Evolutionary conservation across 2,113 vertebrate genomes (phyloP).

Genomic region (Atherinomorus stipes): DNA sequence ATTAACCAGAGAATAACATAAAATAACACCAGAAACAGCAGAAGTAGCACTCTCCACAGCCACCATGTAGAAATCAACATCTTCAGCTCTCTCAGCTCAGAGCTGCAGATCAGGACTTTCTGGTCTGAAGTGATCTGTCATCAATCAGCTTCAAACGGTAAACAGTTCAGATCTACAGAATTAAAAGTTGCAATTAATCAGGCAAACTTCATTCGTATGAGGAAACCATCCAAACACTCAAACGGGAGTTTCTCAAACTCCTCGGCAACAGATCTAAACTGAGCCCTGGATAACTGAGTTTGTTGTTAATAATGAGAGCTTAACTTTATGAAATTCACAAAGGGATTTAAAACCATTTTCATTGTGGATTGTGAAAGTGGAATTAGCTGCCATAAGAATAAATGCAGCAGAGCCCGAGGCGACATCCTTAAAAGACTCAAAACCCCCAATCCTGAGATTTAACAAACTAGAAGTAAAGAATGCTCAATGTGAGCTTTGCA

Average conservation of each 20-base stretch:
- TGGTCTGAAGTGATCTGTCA: too few relatives aligned
- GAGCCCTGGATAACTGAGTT: background rate
- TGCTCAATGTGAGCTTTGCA: background rate
- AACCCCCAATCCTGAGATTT: background rate
- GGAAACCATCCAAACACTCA: background rate
- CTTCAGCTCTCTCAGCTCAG: too few relatives aligned
- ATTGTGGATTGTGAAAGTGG: background rate
- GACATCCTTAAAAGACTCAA: background rate
- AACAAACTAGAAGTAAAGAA: background rate
- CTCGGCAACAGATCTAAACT: background rate
- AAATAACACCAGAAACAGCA: too few relatives aligned
- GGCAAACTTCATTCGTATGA: background rate
- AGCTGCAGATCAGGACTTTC: too few relatives aligned
- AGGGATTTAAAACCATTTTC: background rate
- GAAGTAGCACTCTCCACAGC: too few relatives aligned
- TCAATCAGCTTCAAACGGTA: too few relatives aligned
- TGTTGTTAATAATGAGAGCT: background rate
- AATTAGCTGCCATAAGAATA: too few relatives aligned
- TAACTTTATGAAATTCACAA: background rate
- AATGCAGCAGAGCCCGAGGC: background rate
- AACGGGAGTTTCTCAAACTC: background rate
- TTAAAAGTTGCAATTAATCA: background rate
- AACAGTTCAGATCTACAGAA: too few relatives aligned
- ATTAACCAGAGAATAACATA: too few relatives aligned
- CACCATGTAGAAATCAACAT: too few relatives aligned